Conservation (phyloP, 2,113 vertebrate species). For the Rousettus leschenaultii region DNA sequence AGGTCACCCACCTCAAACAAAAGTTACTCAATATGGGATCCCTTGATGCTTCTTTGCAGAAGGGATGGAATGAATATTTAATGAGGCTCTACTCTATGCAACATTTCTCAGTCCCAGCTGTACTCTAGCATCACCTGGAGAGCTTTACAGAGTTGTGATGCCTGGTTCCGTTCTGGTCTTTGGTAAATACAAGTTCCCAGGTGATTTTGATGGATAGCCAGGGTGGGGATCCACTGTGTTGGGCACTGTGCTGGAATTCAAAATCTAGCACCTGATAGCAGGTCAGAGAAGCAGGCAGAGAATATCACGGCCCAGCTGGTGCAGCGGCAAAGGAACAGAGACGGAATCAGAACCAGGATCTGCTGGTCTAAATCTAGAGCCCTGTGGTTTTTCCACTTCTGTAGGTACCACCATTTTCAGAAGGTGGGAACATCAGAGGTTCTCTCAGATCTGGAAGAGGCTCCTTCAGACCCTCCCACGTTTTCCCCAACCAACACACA, state of each 20-base stretch:
- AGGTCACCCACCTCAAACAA: slow-evolving; percentile 40
- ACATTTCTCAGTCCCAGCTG: neutral
- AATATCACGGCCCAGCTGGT: neutral
- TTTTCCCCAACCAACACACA: neutral
- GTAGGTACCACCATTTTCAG: neutral
- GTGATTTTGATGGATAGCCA: neutral
- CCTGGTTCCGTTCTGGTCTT: too few species aligned
- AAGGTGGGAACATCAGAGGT: neutral
- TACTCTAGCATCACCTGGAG: neutral
- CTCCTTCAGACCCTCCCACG: neutral
- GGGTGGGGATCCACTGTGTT: neutral
- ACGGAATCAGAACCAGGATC: neutral
- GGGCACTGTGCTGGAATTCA: neutral
- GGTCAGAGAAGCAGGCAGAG: neutral
- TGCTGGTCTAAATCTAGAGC: neutral
- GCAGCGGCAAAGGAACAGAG: neutral
- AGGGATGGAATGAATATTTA: neutral
- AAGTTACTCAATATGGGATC: slow-evolving; percentile 8
- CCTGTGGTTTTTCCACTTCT: neutral
- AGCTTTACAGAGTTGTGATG: neutral
- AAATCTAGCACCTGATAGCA: neutral
- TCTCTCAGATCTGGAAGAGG: neutral
- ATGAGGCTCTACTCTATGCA: neutral
- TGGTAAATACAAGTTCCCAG: neutral
- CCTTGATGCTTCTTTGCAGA: slow-evolving; percentile 6